Evolutionary conservation across 2,113 vertebrate species (phyloP).

Genomic region (Lepisosteus oculatus): DNA sequence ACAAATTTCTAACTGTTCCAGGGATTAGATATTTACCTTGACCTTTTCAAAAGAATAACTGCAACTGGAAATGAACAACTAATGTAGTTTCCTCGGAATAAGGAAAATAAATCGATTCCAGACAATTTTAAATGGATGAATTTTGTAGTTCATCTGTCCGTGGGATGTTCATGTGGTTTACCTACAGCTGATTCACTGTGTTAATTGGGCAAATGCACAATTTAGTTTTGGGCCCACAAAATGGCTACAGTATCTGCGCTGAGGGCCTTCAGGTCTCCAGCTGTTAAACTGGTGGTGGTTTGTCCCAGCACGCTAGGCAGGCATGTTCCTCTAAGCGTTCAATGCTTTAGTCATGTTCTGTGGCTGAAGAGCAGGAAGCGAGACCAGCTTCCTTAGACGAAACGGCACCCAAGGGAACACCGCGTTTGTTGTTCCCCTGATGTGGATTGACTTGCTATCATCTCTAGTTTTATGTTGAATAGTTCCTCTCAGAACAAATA

Average conservation of each 20-base stretch:
- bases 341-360: constrained; percentile 25
- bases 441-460: too few species aligned
- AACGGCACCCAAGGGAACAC: constrained; percentile 3
- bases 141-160: background rate
- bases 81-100: background rate
- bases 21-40: constrained; percentile 12
- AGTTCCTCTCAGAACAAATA: too few species aligned
- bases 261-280: too few species aligned
- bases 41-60: constrained; percentile 16
- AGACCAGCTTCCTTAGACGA: constrained; percentile 7
- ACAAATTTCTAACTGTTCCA: constrained; percentile 6
- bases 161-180: constrained; percentile 1
- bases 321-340: constrained; percentile 16
- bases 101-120: constrained; percentile 1
- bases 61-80: constrained; percentile 6
- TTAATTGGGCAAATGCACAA: too few species aligned
- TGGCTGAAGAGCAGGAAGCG: constrained; percentile 32
- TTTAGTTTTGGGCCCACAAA: too few species aligned
- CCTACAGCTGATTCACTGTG: background rate
- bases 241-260: too few species aligned
- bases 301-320: constrained; percentile 15
- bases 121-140: background rate
- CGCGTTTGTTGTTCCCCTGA: background rate
- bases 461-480: too few species aligned
- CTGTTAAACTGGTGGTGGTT: background rate